Conservation (phyloP, 2,888 invertebrate species). For the Dorcus parallelipipedus region DNA sequence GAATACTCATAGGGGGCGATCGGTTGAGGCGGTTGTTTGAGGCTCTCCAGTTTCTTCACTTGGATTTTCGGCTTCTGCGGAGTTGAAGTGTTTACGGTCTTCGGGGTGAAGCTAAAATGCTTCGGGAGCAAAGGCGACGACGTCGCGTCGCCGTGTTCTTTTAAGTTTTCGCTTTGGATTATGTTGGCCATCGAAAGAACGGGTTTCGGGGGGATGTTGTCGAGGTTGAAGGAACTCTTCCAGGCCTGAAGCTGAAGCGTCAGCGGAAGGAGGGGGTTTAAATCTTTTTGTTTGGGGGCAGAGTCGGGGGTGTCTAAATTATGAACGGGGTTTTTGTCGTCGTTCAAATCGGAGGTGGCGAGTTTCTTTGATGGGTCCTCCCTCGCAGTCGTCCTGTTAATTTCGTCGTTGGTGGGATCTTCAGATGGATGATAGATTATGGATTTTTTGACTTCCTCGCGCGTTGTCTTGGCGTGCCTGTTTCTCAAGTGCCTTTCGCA, state of each 20-base stretch:
- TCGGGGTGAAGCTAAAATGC: constrained; percentile 32
- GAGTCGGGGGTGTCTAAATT: constrained; percentile 25
- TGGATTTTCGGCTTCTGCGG: constrained; percentile 42
- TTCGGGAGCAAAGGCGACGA: constrained; percentile 27
- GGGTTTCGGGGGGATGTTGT: constrained; percentile 9
- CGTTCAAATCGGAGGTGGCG: constrained; percentile 15
- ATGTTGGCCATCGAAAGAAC: constrained; percentile 28
- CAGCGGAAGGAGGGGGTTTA: constrained; percentile 14
- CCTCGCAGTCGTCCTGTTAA: constrained; percentile 51
- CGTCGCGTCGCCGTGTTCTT: constrained; percentile 29
- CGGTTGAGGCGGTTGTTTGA: constrained; percentile 52
- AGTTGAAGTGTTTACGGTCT: constrained; percentile 31
- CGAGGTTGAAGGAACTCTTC: constrained; percentile 21
- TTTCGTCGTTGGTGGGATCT: constrained; percentile 76
- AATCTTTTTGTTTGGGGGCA: constrained; percentile 13
- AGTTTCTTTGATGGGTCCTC: constrained; percentile 52
- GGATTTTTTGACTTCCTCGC: constrained; percentile 84
- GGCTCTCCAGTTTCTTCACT: constrained; percentile 60
- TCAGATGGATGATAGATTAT: constrained; percentile 86
- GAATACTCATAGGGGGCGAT: constrained; percentile 47
- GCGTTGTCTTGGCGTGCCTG: constrained; percentile 79
- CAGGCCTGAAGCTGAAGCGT: constrained; percentile 24
- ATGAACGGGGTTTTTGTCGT: constrained; percentile 38
- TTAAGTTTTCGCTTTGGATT: constrained; percentile 34
- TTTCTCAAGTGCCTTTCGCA: constrained; percentile 93